Conservation (phyloP, 2,113 vertebrate species). For the Azemiops feae region DNA sequence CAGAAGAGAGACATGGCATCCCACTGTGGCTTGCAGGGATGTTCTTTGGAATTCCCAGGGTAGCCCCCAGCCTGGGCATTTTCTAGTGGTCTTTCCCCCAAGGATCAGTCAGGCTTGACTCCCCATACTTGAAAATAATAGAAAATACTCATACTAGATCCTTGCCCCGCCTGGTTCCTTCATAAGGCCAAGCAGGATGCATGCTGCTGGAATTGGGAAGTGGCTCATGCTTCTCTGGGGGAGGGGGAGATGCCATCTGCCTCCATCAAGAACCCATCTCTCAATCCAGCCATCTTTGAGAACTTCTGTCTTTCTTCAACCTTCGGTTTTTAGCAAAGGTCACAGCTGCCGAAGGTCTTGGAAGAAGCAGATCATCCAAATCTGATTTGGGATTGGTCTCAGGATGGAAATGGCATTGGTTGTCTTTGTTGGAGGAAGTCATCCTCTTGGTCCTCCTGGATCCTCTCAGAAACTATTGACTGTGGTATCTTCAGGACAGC, state of each 20-base stretch:
- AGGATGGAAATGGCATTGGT: not conserved
- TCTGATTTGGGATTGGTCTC: not conserved
- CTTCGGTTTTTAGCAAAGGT: not conserved
- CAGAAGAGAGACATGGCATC: not conserved
- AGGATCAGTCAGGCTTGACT: not conserved
- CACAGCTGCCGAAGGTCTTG: not conserved
- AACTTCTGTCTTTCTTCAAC: not conserved
- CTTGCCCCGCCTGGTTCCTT: not conserved
- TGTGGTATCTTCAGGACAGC: not conserved
- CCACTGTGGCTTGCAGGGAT: not conserved
- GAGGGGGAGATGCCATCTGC: not conserved
- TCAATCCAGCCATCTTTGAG: not conserved
- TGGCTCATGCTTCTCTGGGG: not conserved
- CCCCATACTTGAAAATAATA: not conserved
- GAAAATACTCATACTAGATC: not conserved
- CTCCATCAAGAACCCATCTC: not conserved
- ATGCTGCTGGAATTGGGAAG: not conserved
- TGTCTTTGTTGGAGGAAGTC: not conserved
- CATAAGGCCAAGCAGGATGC: not conserved
- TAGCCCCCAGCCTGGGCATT: not conserved
- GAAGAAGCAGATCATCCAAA: not conserved
- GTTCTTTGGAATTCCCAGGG: not conserved
- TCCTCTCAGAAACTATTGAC: not conserved
- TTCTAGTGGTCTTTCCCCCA: not conserved
- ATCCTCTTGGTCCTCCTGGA: not conserved